Evolutionary conservation across 2,888 invertebrate species (phyloP), one percentile per base, ranked within the genome.

Genomic region (Myathropa florea): DNA sequence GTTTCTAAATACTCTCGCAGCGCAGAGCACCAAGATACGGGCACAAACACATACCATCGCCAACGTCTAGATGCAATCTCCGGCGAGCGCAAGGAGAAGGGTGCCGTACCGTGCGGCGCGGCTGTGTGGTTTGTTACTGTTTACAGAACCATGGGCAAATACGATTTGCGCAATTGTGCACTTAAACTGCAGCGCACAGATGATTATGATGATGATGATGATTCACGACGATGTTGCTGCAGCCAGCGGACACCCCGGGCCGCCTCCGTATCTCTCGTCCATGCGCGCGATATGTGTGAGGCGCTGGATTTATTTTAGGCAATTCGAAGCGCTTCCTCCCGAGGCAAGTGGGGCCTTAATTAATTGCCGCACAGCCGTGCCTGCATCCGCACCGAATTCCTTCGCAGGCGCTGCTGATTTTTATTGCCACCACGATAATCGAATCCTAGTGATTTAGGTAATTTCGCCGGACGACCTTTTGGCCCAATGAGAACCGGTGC

Each of bases 291-390:
- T 85, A 77, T 86, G 85, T 86, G 86, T 76, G 83, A 83, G 78
- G 71, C 78, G 75, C 71, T 83, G 83, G 75, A 83, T 86, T 86
- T 83, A 86, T 86, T 86, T 86, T 86, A 79, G 86, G 83, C 82
- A 75, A 79, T 83, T 71, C 79, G 67, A 86, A 83, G 86, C 28
- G 70, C 83, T 83, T 79, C 79, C 83, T 75, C 83, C 78, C 70
- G 59, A 60, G 71, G 78, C 86, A 86, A 78, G 75, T 78, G 86
- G 81, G 63, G 67, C 70, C 71, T 79, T 83, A 86, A 86, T 86
- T 86, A 86, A 86, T 86, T 83, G 79, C 86, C 61, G 53, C 57
- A 70, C 33, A 36, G 14, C 39, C 64, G 4, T 12, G 18, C 46
- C 71, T 28, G 33, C 28, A 33, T 46, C 60, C 26, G 7, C 18